Conservation (phyloP, 1,140 invertebrate species). For the Drosophila orosa region DNA sequence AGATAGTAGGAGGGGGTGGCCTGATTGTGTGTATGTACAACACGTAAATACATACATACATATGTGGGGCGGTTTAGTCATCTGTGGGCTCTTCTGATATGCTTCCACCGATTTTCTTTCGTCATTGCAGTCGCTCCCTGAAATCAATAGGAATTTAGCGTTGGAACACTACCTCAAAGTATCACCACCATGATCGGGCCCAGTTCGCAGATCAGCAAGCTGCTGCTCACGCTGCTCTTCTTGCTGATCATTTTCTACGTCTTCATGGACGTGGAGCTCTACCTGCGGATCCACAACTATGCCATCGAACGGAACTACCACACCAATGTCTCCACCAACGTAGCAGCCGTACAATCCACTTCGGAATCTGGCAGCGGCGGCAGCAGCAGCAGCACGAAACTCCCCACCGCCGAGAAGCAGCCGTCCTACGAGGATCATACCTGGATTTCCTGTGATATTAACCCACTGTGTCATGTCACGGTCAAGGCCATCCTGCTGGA, state of each 20-base stretch:
- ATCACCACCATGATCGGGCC: constrained; percentile 86
- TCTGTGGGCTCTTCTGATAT: constrained; percentile 1
- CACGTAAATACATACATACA: background rate
- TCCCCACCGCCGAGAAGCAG: constrained; percentile 58
- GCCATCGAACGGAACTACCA: constrained; percentile 84
- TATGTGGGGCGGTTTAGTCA: constrained; percentile 17
- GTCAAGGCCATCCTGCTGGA: constrained; percentile 91
- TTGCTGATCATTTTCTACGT: constrained; percentile 86
- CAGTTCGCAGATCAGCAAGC: constrained; percentile 86
- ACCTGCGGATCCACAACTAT: constrained; percentile 87
- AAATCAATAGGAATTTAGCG: constrained; percentile 55
- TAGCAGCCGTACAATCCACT: constrained; percentile 20
- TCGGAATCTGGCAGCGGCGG: constrained; percentile 29
- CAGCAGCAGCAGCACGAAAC: constrained; percentile 44
- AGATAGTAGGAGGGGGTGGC: constrained; percentile 25
- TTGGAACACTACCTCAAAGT: constrained; percentile 67
- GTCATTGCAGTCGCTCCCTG: constrained; percentile 50
- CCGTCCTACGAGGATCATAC: constrained; percentile 85
- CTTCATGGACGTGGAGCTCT: constrained; percentile 87
- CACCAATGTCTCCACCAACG: constrained; percentile 53
- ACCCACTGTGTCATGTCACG: constrained; percentile 90
- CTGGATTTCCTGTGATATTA: constrained; percentile 88
- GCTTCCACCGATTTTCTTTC: background rate
- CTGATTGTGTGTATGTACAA: constrained; percentile 15
- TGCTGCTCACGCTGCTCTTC: constrained; percentile 85